Evolutionary conservation across 2,113 vertebrate genomes (phyloP), one percentile per base, ranked within the genome.

Genomic region (Corythaixoides concolor): DNA sequence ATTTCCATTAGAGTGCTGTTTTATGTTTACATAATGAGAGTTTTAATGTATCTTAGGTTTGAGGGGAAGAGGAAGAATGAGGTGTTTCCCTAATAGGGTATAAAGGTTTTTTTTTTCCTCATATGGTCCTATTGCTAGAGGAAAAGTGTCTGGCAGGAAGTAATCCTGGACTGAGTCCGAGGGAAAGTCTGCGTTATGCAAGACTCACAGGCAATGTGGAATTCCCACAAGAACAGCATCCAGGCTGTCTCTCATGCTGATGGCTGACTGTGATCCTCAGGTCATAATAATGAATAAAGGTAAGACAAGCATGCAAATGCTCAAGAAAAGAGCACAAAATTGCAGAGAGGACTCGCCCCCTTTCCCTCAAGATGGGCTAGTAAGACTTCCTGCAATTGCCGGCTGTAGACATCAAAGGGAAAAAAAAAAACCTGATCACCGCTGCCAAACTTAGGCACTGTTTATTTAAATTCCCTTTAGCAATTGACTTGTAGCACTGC

Each of bases 141-240:
- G 27, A 92, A 85, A 92, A 95, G 20, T 37, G 66, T 58, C 69
- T 85, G 62, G 28, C 58, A 82, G 67, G 62, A 97, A 94, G 69
- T 14, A 94, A 69, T 80, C 55, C 55, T 96, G 73, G 47, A 47
- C 55, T 43, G 47, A 85, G 26, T 80, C 80, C 39, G 21, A 95
- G 69, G 49, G 70, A 92, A 95, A 89, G 77, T 47, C 77, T 66
- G 47, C 0, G 1, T 93, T 94, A 70, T 33, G 47, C 50, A 91
- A 90, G 58, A 49, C 45, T 91, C 89, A 23, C 28, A 89, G 74
- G 28, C 41, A 95, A 77, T 77, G 55, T 77, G 15, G 21, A 63
- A 77, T 85, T 89, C 66, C 77, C 86, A 93, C 67, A 83, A 58
- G 68, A 90, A 49, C 28, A 84, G 41, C 55, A 62, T 15, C 49